These are phyloP conservation scores for Nyctibius grandis DNA, from an alignment of 2,797 vertebrate species.

Conservation along the genomic window DNA sequence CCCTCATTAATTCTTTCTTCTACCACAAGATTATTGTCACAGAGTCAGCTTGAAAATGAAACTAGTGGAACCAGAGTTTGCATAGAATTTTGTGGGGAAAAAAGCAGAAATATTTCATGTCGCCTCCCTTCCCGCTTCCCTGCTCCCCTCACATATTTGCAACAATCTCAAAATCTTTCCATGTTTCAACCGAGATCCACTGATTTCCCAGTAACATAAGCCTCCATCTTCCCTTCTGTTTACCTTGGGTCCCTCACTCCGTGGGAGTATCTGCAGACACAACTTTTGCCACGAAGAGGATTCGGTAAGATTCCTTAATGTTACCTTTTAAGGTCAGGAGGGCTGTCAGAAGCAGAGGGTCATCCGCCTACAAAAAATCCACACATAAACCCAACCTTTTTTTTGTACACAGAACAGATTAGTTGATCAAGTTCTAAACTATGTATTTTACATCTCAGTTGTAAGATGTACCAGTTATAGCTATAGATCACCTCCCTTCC, in stretches of 20 bases:
- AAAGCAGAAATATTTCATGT: neutral
- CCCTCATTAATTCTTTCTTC: neutral
- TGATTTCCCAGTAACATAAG: neutral
- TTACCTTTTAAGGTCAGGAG: constrained; percentile 81
- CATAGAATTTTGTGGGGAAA: neutral
- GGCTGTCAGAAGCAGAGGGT: constrained; percentile 74
- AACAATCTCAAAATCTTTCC: neutral
- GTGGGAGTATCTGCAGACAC: neutral
- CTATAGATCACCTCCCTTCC: neutral
- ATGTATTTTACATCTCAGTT: neutral
- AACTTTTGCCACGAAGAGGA: constrained; percentile 79
- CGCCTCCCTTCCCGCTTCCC: neutral
- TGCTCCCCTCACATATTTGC: neutral
- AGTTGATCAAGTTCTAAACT: neutral
- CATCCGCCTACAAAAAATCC: constrained; percentile 71
- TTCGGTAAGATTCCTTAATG: constrained; percentile 75
- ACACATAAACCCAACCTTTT: neutral
- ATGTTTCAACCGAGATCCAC: neutral
- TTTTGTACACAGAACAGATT: neutral
- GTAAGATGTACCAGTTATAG: neutral
- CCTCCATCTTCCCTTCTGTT: neutral
- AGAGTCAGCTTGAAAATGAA: neutral
- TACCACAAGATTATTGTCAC: neutral
- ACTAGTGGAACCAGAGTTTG: neutral
- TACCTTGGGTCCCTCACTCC: neutral